Percentiles rank a stretch among this genome's conserved stretches.
Evolutionary conservation across 2,113 vertebrate species (phyloP).

Genomic region (Alaudala cheleensis): DNA sequence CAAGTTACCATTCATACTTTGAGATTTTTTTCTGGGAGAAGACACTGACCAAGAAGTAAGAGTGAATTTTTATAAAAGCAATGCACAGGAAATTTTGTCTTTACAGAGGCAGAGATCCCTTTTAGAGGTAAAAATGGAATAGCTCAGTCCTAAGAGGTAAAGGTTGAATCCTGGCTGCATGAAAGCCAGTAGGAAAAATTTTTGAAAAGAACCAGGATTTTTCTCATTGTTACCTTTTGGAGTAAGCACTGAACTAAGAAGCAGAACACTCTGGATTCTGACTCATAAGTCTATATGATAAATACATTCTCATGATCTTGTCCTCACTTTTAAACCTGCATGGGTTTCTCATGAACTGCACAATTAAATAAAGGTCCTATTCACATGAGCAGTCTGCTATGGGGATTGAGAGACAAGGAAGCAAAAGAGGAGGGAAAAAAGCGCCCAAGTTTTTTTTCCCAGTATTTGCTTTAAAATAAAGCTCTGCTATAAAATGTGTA

Average conservation of each 20-base stretch:
- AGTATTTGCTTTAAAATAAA: background rate
- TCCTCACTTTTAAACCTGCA: background rate
- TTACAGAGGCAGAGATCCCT: background rate
- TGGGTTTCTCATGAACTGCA: background rate
- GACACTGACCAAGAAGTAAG: background rate
- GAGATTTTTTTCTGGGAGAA: background rate
- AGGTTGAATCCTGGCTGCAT: background rate
- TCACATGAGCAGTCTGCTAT: background rate
- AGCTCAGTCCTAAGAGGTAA: background rate
- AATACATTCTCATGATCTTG: background rate
- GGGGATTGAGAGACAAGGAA: background rate
- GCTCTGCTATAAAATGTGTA: background rate
- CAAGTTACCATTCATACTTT: background rate
- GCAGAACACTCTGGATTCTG: background rate
- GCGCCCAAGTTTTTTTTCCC: background rate
- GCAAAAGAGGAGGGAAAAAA: background rate
- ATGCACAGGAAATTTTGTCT: background rate
- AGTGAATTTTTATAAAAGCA: background rate
- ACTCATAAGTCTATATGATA: rapidly evolving
- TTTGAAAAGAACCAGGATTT: background rate
- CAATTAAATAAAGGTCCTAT: background rate
- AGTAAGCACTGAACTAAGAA: background rate
- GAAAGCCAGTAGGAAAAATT: background rate
- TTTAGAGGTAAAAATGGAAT: background rate
- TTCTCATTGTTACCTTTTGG: background rate